These are phyloP conservation scores for Byasa hedistus DNA, from an alignment of 2,888 invertebrate genomes.

Conservation along the genomic window DNA sequence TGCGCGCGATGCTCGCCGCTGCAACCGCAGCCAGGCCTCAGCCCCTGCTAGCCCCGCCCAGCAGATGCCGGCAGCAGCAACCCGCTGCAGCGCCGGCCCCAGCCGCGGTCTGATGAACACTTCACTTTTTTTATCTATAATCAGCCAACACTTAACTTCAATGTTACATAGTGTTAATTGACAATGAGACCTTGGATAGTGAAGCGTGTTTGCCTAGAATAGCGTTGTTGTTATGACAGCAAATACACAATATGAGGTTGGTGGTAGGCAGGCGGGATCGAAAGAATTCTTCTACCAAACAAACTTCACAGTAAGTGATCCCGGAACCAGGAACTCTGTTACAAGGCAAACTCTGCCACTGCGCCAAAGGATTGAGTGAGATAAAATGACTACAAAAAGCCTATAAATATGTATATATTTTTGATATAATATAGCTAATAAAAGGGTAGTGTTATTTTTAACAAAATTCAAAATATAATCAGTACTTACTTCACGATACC, in stretches of 20 bases:
- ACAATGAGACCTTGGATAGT: background rate
- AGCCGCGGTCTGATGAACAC: conserved; percentile 84
- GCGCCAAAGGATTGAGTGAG: no score
- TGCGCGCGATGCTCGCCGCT: conserved; percentile 58
- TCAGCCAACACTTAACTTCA: background rate
- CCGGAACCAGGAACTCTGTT: no score
- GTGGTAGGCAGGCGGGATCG: no score
- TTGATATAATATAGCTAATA: no score
- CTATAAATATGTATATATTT: no score
- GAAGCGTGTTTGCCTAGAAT: background rate
- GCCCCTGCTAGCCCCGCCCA: conserved; percentile 92
- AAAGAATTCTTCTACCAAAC: no score
- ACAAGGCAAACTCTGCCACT: no score
- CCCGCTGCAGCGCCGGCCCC: conserved; percentile 92
- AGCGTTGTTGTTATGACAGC: no score
- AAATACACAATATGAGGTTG: no score
- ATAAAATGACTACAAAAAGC: no score
- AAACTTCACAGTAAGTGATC: no score
- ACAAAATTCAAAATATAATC: background rate
- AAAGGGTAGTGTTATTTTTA: background rate
- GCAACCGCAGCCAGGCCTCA: conserved; percentile 90
- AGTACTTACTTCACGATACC: conserved; percentile 93
- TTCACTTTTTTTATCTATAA: background rate
- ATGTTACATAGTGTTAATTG: background rate
- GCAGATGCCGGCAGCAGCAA: conserved; percentile 89